These are phyloP conservation scores for Psococerastis gibbosa DNA, from an alignment of 2,888 invertebrate genomes.

Conservation along the genomic window DNA sequence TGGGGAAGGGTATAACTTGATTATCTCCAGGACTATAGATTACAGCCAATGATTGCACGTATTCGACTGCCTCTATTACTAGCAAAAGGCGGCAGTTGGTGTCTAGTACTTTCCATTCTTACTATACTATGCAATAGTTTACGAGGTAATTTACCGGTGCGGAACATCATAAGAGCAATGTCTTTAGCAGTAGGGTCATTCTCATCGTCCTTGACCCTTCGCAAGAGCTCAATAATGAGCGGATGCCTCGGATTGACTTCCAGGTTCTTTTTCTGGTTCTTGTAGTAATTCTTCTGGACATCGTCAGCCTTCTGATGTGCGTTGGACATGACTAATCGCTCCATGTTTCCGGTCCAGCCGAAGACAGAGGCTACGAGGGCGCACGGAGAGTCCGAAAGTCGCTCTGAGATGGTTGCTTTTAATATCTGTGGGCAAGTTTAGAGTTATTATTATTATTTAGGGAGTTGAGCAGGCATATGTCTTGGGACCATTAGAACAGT, in stretches of 20 bases:
- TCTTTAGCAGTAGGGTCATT: conserved; percentile 59
- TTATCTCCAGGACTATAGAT: too few species aligned
- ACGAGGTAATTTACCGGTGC: conserved; percentile 34
- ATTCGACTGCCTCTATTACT: too few species aligned
- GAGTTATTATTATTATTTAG: too few species aligned
- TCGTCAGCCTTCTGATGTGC: conserved; percentile 93
- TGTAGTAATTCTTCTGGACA: conserved; percentile 69
- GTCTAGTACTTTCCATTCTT: too few species aligned
- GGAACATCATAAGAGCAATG: conserved; percentile 76
- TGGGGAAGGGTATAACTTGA: too few species aligned
- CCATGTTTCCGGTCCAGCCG: conserved; percentile 99
- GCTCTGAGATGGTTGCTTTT: conserved; percentile 70
- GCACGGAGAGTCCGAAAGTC: conserved; percentile 81
- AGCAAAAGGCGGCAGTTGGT: too few species aligned
- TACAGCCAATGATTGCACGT: too few species aligned
- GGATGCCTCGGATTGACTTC: conserved; percentile 98
- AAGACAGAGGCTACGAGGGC: conserved; percentile 91
- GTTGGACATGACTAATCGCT: conserved; percentile 83
- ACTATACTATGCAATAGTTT: too few species aligned
- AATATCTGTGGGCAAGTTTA: too few species aligned
- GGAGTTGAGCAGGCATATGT: too few species aligned
- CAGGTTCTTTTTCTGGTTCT: conserved; percentile 87
- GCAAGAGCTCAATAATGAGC: conserved; percentile 74
- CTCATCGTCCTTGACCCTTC: conserved; percentile 57
- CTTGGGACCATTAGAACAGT: too few species aligned